Evolutionary conservation across 1,140 invertebrate genomes (phyloP).

Genomic region (Eupristina koningsbergeri): DNA sequence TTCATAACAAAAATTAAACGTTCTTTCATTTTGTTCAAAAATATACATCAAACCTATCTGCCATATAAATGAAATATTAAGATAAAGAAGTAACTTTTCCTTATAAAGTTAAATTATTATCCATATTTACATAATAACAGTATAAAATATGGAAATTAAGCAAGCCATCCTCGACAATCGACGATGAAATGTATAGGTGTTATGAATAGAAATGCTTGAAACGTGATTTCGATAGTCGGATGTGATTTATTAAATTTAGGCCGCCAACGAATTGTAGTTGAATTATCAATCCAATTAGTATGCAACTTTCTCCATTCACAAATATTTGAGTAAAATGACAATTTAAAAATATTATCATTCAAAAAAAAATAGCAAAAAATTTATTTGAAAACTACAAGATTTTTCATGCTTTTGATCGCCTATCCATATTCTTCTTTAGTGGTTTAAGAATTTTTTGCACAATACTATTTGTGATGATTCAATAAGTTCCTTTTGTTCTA

Average conservation of each 20-base stretch:
- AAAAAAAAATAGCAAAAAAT: background rate
- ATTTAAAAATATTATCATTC: background rate
- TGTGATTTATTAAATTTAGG: background rate
- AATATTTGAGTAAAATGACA: background rate
- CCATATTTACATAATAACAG: background rate
- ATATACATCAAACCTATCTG: too few species aligned
- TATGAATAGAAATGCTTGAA: slow-evolving; percentile 1
- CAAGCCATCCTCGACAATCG: background rate
- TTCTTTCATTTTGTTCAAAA: too few species aligned
- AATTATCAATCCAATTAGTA: slow-evolving; percentile 9
- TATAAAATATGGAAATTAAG: background rate
- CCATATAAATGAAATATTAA: too few species aligned
- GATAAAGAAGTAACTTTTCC: background rate
- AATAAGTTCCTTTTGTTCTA: too few species aligned
- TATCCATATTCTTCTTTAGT: too few species aligned
- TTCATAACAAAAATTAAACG: too few species aligned
- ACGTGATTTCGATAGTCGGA: slow-evolving; percentile 7
- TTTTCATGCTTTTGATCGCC: too few species aligned
- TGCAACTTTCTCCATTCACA: background rate
- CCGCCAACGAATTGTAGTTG: background rate
- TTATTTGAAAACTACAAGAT: background rate
- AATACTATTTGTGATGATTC: too few species aligned
- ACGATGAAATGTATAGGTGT: background rate
- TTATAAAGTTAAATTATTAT: background rate
- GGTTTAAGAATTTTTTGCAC: too few species aligned